These are phyloP conservation scores for Radopholus similis DNA, from an alignment of 1,140 invertebrate genomes.

Conservation along the genomic window DNA sequence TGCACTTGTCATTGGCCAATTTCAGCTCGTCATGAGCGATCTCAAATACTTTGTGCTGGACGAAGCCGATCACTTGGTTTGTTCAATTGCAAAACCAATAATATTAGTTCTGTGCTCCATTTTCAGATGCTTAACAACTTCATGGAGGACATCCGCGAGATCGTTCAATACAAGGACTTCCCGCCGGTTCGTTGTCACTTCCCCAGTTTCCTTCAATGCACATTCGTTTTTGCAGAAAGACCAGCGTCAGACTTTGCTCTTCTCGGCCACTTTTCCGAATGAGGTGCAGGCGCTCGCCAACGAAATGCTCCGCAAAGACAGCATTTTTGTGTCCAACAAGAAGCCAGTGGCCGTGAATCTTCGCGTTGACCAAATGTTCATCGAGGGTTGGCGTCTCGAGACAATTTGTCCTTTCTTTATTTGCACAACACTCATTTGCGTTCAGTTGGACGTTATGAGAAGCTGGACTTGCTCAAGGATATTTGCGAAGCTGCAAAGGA, in stretches of 20 bases:
- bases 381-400: conserved; percentile 72
- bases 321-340: conserved; percentile 31
- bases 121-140: too few relatives aligned
- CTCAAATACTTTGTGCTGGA: conserved; percentile 81
- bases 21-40: conserved; percentile 66
- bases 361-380: conserved; percentile 80
- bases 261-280: conserved; percentile 65
- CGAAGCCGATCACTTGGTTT: conserved; percentile 91
- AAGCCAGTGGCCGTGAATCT: conserved; percentile 61
- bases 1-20: too few relatives aligned
- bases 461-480: conserved; percentile 65
- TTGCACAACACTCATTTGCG: neutral
- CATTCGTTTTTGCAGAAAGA: conserved; percentile 49
- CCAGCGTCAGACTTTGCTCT: conserved; percentile 64
- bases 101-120: too few relatives aligned
- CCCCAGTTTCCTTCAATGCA: too few relatives aligned
- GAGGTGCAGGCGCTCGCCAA: conserved; percentile 55
- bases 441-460: too few relatives aligned
- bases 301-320: conserved; percentile 55
- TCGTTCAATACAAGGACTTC: neutral
- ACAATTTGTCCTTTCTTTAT: too few relatives aligned
- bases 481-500: conserved; percentile 17
- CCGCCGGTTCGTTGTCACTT: neutral
- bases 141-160: neutral
- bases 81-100: too few relatives aligned